Conservation (phyloP, 2,113 vertebrate species). For the Tetrax tetrax region DNA sequence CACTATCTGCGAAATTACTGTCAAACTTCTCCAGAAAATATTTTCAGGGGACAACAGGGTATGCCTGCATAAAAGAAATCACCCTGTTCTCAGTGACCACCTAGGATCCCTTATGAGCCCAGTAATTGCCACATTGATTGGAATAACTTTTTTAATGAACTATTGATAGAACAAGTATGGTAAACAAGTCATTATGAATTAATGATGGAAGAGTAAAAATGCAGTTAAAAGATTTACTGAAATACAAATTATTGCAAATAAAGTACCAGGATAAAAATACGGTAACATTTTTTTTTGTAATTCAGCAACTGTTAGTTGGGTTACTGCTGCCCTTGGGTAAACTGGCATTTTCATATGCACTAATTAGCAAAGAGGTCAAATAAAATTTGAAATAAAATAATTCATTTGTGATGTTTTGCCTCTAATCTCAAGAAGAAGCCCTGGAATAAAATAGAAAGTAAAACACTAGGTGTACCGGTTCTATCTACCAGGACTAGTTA, state of each 20-base stretch:
- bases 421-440: not conserved
- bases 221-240: not conserved
- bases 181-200: not conserved
- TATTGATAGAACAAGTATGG: not conserved
- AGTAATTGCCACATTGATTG: not conserved
- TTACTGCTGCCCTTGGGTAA: slow-evolving; percentile 57
- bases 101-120: not conserved
- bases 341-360: slow-evolving; percentile 63
- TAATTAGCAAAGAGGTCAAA: slow-evolving; percentile 71
- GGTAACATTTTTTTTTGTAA: slow-evolving; percentile 36
- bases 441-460: not conserved
- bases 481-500: not conserved
- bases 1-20: not conserved
- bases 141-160: not conserved
- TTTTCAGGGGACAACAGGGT: not conserved
- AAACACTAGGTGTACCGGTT: not conserved
- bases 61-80: not conserved
- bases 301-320: slow-evolving; percentile 32
- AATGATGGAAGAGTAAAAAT: not conserved
- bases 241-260: not conserved
- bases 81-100: not conserved
- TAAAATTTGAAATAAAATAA: slow-evolving; percentile 44
- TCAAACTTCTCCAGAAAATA: not conserved
- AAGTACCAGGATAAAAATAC: not conserved
- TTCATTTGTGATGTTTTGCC: not conserved